phyloP scores from a whole-genome alignment of 2,888 invertebrate genomes.

The Leucania comma region DNA sequence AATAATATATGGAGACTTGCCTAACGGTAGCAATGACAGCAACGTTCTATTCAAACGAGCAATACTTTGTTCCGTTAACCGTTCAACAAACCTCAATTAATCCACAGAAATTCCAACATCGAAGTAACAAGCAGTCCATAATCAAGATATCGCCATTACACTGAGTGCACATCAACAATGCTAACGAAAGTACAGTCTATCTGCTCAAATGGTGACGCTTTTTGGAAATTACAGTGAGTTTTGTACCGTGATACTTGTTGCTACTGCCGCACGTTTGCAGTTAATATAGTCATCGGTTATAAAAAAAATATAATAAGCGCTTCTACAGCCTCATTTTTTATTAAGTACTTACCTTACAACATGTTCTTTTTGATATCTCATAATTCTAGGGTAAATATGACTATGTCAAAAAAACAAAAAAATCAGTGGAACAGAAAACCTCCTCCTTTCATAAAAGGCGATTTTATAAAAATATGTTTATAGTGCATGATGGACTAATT shows the following conservation, averaged over 20 bases:
- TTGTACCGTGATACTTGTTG: neutral
- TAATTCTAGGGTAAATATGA: no score
- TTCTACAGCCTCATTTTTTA: no score
- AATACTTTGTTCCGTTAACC: slow-evolving; percentile 16
- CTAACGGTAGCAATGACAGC: slow-evolving; percentile 3
- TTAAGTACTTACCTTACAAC: no score
- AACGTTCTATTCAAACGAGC: neutral
- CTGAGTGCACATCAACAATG: slow-evolving; percentile 36
- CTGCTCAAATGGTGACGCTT: neutral
- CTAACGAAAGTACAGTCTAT: slow-evolving; percentile 32
- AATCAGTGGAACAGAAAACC: no score
- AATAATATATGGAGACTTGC: slow-evolving; percentile 1
- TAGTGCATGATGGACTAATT: no score
- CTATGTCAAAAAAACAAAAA: no score
- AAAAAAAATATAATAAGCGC: neutral
- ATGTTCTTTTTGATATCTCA: no score
- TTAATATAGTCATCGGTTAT: neutral
- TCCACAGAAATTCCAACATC: slow-evolving; percentile 18
- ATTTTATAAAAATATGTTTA: no score
- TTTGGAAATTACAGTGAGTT: neutral
- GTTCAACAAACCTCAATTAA: slow-evolving; percentile 32
- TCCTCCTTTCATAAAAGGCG: no score
- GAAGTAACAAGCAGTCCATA: slow-evolving; percentile 32
- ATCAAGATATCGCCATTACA: slow-evolving; percentile 44
- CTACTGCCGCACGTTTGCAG: neutral